Evolutionary conservation across 1,140 invertebrate genomes (phyloP).

Genomic region (Periplaneta americana): DNA sequence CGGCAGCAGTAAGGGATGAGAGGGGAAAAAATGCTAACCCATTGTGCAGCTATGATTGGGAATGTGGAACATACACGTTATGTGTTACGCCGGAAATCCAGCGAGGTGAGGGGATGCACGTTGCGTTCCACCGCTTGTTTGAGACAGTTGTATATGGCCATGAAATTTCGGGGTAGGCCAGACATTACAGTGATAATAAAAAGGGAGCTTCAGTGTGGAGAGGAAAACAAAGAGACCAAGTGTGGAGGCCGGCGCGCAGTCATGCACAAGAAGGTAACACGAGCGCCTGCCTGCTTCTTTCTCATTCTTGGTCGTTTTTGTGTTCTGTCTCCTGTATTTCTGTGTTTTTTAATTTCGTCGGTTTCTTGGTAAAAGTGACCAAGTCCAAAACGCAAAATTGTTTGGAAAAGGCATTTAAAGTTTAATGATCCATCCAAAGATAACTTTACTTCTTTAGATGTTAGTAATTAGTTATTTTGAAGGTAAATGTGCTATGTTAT

Average conservation of each 20-base stretch:
- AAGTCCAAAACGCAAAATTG: too few relatives aligned
- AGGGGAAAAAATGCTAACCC: neutral
- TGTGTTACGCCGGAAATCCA: neutral
- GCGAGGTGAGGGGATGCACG: neutral
- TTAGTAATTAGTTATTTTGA: too few relatives aligned
- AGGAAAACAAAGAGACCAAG: neutral
- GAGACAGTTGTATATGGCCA: neutral
- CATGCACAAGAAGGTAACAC: neutral
- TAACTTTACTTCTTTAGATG: too few relatives aligned
- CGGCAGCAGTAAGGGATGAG: neutral
- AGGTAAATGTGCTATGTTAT: too few relatives aligned
- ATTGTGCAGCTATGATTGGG: neutral
- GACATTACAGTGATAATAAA: neutral
- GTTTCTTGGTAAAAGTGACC: too few relatives aligned
- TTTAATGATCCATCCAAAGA: too few relatives aligned
- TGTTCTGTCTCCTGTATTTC: too few relatives aligned
- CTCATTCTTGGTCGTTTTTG: too few relatives aligned
- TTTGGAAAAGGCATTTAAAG: too few relatives aligned
- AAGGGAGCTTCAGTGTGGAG: neutral
- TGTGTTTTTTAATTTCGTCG: too few relatives aligned
- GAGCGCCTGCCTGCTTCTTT: too few relatives aligned
- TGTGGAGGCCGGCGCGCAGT: neutral
- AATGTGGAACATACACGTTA: neutral
- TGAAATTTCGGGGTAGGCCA: neutral
- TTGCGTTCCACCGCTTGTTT: neutral